Conservation (phyloP, 2,797 vertebrate genomes). For the Gastrophryne carolinensis region DNA sequence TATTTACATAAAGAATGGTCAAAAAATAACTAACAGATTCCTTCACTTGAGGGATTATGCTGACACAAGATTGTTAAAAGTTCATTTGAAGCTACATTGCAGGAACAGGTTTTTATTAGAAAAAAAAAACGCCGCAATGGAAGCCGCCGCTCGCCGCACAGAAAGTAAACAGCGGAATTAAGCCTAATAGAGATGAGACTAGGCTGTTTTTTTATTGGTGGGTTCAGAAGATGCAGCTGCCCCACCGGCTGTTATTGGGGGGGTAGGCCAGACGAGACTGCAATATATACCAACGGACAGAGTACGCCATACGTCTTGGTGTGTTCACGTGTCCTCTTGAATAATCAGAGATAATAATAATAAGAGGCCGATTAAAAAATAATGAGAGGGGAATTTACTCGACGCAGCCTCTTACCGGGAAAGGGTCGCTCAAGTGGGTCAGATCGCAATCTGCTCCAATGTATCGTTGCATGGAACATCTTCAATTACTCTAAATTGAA, state of each 20-base stretch:
- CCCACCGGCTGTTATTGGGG: background rate
- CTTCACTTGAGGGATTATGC: slow-evolving; percentile 44
- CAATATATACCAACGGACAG: too few species aligned
- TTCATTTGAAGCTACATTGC: slow-evolving; percentile 44
- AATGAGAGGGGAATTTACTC: background rate
- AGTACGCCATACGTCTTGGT: too few species aligned
- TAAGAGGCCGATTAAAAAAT: background rate
- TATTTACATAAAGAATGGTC: slow-evolving; percentile 47
- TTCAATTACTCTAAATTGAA: background rate
- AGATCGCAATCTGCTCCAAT: background rate
- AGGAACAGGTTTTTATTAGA: slow-evolving; percentile 44
- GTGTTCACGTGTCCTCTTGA: too few species aligned
- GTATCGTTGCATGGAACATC: background rate
- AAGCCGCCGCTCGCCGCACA: background rate
- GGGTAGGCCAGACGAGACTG: too few species aligned
- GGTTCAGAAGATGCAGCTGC: slow-evolving; percentile 9
- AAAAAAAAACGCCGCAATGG: background rate
- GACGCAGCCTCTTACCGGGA: background rate
- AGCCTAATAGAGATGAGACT: slow-evolving; percentile 3
- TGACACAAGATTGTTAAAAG: slow-evolving; percentile 48
- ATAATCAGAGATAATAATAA: background rate
- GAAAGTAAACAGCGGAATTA: slow-evolving; percentile 24
- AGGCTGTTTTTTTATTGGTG: background rate
- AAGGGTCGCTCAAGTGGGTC: background rate
- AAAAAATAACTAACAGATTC: slow-evolving; percentile 43